phyloP scores from a whole-genome alignment of 2,888 invertebrate genomes.

The Diadegma fenestrale region DNA sequence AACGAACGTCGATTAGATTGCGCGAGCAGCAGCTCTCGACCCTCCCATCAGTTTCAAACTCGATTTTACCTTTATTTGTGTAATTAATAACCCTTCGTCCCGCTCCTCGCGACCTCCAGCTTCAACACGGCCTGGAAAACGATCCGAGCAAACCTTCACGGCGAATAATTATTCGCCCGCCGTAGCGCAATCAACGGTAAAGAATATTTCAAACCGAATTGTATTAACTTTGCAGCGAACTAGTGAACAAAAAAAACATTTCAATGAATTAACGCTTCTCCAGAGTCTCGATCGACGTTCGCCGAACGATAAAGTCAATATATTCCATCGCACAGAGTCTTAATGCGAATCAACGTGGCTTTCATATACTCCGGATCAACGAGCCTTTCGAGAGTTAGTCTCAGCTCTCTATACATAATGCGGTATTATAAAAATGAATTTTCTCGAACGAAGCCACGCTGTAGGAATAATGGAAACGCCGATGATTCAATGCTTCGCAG shows the following conservation, averaged over 20 bases:
- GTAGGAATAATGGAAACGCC: conserved; percentile 25
- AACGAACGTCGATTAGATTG: conserved; percentile 48
- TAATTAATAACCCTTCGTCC: conserved; percentile 40
- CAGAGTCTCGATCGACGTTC: background rate
- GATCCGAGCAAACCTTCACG: background rate
- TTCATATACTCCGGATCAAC: conserved; percentile 1
- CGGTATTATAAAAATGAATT: conserved; percentile 30
- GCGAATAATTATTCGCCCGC: background rate
- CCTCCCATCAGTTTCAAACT: conserved; percentile 28
- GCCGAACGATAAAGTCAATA: background rate
- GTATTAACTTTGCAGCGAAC: background rate
- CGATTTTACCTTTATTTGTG: conserved; percentile 52
- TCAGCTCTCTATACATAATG: background rate
- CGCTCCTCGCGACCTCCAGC: background rate
- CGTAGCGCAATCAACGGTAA: background rate
- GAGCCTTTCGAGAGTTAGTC: background rate
- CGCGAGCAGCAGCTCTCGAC: conserved; percentile 9
- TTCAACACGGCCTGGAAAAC: background rate
- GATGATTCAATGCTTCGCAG: conserved; percentile 11
- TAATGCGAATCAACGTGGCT: background rate
- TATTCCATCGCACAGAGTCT: background rate
- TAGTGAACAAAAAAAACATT: background rate
- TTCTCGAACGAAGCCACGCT: conserved; percentile 3
- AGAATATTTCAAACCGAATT: background rate
- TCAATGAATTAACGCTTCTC: background rate